Evolutionary conservation across 2,888 invertebrate species (phyloP), one percentile per base, ranked within the genome.

Genomic region (Acleris literana): DNA sequence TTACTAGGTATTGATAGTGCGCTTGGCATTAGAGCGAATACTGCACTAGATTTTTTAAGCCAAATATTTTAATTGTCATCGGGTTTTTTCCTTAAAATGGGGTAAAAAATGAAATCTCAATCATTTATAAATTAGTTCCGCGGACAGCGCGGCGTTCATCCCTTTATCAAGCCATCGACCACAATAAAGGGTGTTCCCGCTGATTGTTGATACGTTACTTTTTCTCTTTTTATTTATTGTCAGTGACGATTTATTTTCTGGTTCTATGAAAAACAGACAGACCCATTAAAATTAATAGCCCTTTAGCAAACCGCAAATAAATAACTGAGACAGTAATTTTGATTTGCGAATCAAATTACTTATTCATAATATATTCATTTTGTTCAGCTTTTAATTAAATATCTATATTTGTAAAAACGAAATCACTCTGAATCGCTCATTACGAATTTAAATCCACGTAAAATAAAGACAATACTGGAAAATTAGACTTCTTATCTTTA

Each of bases 81-180:
- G 18, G 22, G 25, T 78, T 76, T 74, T 74, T 74, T 74, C 77
- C 2, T 4, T 13, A 39, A 74, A 81, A 74, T 70, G 69, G 63
- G 59, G 70, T 72, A 85, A 88, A 88, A 90, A 88, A 81, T 86
- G 82, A 90, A 90, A 88, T 87, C 91, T 92, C 90, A 90, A 92
- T 92, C 83, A 92, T 90, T 92, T 91, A 91, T 90, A 87, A 91
- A 92, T 92, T 92, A 90, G 92, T 84, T 86, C 78, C 87, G 90
- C 86, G 90, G 91, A 91, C 91, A 92, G 88, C 83, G 80, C 80
- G 80, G 77, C 79, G 83, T 87, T 90, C 90, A 90, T 90, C 88
- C 90, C 87, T 91, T 92, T 91, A 92, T 91, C 88, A 84, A 80
- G 80, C 88, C 90, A 92, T 91, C 88, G 83, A 80, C 84, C 83